phyloP scores from a whole-genome alignment of 1,140 invertebrate species.

The Bombus superbus region DNA sequence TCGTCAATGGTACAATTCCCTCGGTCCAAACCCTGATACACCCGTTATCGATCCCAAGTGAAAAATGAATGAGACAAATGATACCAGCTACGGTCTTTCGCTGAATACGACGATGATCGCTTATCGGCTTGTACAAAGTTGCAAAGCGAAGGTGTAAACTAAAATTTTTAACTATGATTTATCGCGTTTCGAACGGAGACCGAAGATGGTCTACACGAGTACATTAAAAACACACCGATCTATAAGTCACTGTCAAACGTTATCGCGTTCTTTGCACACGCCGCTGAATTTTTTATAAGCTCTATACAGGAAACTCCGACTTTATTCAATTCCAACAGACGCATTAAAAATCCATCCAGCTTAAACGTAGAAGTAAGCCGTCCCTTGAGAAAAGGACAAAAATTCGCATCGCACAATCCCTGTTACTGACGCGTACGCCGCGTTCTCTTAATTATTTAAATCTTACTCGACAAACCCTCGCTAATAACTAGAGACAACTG shows the following conservation, averaged over 20 bases:
- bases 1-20: background rate
- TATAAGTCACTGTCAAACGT: conserved; percentile 29
- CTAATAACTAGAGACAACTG: no score
- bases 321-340: background rate
- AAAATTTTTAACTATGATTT: conserved; percentile 19
- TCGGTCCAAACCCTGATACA: no score
- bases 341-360: background rate
- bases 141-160: background rate
- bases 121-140: conserved; percentile 3
- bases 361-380: no score
- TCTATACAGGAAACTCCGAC: background rate
- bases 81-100: background rate
- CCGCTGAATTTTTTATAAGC: conserved; percentile 22
- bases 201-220: background rate
- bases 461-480: no score
- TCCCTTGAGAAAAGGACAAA: no score
- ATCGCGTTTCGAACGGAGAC: background rate
- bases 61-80: background rate
- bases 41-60: background rate
- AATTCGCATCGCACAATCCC: no score
- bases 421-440: no score
- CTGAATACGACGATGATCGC: background rate
- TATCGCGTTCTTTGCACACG: background rate
- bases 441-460: no score
- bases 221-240: background rate